Evolutionary conservation across 2,888 invertebrate species (phyloP), one percentile per base, ranked within the genome.

Genomic region (Lasioglossum oenotherae): DNA sequence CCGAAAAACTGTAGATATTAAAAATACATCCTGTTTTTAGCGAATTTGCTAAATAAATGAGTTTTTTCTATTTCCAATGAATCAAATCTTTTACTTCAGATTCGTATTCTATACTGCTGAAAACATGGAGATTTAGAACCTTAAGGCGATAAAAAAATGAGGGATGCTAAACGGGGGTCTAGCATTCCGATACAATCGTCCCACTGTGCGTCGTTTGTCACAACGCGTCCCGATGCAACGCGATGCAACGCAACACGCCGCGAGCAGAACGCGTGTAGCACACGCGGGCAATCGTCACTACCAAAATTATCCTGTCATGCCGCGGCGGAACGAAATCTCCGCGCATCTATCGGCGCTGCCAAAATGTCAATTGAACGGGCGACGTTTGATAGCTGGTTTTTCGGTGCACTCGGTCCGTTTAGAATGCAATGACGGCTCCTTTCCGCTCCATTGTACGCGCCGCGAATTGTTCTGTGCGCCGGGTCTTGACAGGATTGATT

Each of bases 251-350:
- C 27, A 14, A 12, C 1, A 27, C n/a, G 12, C 1, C 27, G 60
- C 60, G 38, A 38, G 10, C 31, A 10, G 0, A 38, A 35, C 69
- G 38, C 38, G 23, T 4, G 67, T 35, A 31, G 46, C 38, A 8
- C 67, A 4, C 31, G 1, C 16, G 31, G 49, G 41, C 46, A 35
- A 53, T 83, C 38, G 44, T 46, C 12, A 67, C 69, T 41, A 38
- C 74, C 84, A 78, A 78, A 84, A 84, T 84, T 84, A 84, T 77
- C 77, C 57, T 60, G 74, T 77, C 69, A 82, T 53, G n/a, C 5
- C 73, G 69, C 23, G 23, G 14, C 41, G n/a, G 2, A 41, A n/a
- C 38, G n/a, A 41, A 41, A 41, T 71, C 41, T 71, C 38, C 71
- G 71, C n/a, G n/a, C n/a, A 41, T 71, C 41, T 23, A 71, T 71